Percentiles rank a stretch among this genome's conserved stretches.
These are phyloP conservation scores for Laterallus jamaicensis DNA, from an alignment of 2,113 vertebrate species.

Conservation along the genomic window DNA sequence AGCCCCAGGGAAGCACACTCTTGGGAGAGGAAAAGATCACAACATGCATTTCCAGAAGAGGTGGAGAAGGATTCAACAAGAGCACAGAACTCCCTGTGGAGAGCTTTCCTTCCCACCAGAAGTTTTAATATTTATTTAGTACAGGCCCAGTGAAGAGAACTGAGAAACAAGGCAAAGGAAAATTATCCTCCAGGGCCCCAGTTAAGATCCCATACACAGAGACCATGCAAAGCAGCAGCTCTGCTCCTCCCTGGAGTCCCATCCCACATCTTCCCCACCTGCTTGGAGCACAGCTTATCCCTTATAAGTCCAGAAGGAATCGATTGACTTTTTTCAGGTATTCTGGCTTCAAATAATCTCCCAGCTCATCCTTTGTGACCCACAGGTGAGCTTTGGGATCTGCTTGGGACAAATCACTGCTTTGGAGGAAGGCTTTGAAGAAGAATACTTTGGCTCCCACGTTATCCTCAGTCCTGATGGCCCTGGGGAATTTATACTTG, in stretches of 20 bases:
- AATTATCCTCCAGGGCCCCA: constrained; percentile 53
- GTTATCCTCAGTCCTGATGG: constrained; percentile 74
- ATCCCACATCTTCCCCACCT: background rate
- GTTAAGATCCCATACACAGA: background rate
- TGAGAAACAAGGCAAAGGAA: constrained; percentile 16
- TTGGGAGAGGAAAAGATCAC: background rate
- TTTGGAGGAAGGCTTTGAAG: constrained; percentile 91
- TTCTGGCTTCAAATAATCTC: constrained; percentile 83
- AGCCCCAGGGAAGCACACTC: background rate
- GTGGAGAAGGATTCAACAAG: constrained; percentile 18
- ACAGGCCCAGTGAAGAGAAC: background rate
- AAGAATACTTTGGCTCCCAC: constrained; percentile 93
- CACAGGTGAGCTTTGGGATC: constrained; percentile 77
- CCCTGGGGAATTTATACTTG: constrained; percentile 91
- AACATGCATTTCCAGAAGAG: background rate
- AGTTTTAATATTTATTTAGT: constrained; percentile 66
- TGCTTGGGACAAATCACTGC: constrained; percentile 25
- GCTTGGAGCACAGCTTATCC: background rate
- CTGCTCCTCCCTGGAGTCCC: background rate
- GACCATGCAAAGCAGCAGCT: background rate
- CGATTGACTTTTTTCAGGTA: constrained; percentile 86
- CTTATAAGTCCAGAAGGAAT: constrained; percentile 84
- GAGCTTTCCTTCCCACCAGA: background rate
- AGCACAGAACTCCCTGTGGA: constrained; percentile 44
- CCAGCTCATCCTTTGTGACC: constrained; percentile 87